Evolutionary conservation across 2,797 vertebrate species (phyloP).

Genomic region (Semaprochilodus insignis): DNA sequence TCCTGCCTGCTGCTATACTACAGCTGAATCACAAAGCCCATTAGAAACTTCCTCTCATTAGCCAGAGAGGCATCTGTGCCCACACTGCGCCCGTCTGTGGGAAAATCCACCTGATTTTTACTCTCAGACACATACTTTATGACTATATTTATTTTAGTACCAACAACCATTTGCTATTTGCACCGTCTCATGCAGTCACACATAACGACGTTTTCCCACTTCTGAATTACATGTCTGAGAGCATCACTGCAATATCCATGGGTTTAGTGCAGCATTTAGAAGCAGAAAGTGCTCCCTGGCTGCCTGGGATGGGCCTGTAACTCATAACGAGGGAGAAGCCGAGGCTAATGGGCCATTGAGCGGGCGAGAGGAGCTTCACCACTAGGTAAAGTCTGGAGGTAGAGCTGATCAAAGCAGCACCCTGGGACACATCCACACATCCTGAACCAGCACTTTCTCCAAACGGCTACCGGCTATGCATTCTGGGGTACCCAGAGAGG

Average conservation of each 20-base stretch:
- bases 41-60: neutral
- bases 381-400: conserved; percentile 82
- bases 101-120: conserved; percentile 1
- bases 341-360: conserved; percentile 78
- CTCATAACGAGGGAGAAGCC: conserved; percentile 75
- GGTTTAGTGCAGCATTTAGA: conserved; percentile 37
- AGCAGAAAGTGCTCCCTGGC: conserved; percentile 45
- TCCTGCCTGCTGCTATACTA: neutral
- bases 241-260: conserved; percentile 32
- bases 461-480: conserved; percentile 71
- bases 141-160: conserved; percentile 26
- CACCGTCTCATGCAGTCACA: neutral
- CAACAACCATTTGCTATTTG: conserved; percentile 31
- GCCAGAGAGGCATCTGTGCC: neutral
- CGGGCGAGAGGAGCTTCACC: conserved; percentile 71
- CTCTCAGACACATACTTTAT: conserved; percentile 1
- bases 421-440: conserved; percentile 76
- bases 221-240: conserved; percentile 3
- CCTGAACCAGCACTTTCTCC: conserved; percentile 81
- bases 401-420: conserved; percentile 83
- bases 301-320: conserved; percentile 27
- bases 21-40: neutral
- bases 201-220: neutral
- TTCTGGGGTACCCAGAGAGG: conserved; percentile 64
- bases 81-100: neutral